Evolutionary conservation across 2,113 vertebrate species (phyloP).

Genomic region (Nyctibius bracteatus): DNA sequence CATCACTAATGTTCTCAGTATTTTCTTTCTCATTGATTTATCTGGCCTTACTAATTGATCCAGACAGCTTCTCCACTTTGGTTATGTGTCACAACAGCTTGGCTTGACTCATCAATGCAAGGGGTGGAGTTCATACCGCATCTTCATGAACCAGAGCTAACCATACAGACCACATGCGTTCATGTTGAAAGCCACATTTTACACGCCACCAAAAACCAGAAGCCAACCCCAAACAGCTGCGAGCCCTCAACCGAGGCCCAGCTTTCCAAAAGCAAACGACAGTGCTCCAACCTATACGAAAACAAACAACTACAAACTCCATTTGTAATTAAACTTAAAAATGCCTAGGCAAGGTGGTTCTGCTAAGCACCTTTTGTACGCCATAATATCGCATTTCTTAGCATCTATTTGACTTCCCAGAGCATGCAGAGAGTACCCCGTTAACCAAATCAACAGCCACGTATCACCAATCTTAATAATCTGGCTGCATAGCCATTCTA

Average conservation of each 20-base stretch:
- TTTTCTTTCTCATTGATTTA: neutral
- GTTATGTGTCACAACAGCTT: neutral
- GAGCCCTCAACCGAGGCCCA: neutral
- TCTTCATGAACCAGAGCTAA: neutral
- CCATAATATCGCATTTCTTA: neutral
- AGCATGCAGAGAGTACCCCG: neutral
- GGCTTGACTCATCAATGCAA: neutral
- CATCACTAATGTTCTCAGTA: neutral
- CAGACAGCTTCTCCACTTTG: neutral
- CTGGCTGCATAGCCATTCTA: neutral
- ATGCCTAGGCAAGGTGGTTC: neutral
- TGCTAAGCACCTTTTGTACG: neutral
- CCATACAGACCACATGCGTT: neutral
- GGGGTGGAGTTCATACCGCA: rapidly evolving
- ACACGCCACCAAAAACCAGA: neutral
- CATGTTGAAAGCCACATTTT: neutral
- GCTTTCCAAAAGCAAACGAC: neutral
- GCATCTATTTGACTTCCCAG: neutral
- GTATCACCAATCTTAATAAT: neutral
- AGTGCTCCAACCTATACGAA: neutral
- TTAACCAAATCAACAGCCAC: neutral
- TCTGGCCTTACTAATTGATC: neutral
- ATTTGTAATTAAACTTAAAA: neutral
- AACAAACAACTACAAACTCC: neutral
- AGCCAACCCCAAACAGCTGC: rapidly evolving